A percentile compares a stretch with the other conserved stretches of the same genome.
Conservation (phyloP, 2,113 vertebrate genomes). For the Myiozetetes cayanensis region DNA sequence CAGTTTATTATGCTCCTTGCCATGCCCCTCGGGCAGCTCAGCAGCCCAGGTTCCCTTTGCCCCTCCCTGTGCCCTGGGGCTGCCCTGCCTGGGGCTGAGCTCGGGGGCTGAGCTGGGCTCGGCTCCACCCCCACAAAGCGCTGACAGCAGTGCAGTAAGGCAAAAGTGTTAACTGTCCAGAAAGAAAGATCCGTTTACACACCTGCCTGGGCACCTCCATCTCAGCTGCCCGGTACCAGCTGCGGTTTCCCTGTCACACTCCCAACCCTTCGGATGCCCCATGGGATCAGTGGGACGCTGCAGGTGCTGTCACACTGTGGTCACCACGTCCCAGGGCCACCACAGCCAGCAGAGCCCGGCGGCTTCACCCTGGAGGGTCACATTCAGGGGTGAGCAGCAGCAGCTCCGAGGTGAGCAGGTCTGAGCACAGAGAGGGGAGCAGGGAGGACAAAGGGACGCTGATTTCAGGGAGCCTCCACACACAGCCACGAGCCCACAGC, state of each 20-base stretch:
- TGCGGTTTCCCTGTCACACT: neutral
- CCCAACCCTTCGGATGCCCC: neutral
- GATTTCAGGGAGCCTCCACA: fast-evolving
- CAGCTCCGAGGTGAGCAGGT: neutral
- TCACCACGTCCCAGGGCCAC: neutral
- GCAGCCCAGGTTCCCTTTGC: fast-evolving
- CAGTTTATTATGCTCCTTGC: neutral
- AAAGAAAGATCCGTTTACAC: neutral
- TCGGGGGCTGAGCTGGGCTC: fast-evolving
- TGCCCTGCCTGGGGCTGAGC: neutral
- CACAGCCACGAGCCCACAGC: neutral
- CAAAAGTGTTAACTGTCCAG: neutral
- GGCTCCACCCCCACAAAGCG: neutral
- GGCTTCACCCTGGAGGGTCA: fast-evolving
- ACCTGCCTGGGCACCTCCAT: neutral
- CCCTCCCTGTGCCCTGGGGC: neutral
- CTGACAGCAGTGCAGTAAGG: conserved; percentile 46
- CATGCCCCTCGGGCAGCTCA: neutral
- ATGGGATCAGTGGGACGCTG: neutral
- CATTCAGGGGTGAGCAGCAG: neutral
- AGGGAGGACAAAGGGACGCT: neutral
- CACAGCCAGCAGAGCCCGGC: neutral
- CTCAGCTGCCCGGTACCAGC: neutral
- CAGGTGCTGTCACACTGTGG: fast-evolving
- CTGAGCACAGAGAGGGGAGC: neutral